Evolutionary conservation across 1,140 invertebrate genomes (phyloP), one percentile per base, ranked within the genome.

Genomic region (Grapholita molesta): DNA sequence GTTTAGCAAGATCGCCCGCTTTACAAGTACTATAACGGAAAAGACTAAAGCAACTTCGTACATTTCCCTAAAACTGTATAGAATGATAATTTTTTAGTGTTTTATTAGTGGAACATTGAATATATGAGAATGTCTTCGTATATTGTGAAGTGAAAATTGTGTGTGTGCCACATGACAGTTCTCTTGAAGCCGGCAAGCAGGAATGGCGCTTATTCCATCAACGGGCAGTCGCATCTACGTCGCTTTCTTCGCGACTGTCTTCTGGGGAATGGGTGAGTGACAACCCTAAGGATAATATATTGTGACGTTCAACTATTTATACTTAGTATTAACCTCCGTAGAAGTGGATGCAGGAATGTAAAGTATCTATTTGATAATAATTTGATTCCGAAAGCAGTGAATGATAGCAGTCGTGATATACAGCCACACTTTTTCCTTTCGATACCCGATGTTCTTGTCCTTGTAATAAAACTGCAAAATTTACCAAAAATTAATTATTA

Each of bases 251-350:
- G 84, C 85, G 66, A 84, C 81, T 1, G 77, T 83, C 65, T 86
- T 89, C 57, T 89, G 87, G 87, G 85, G 86, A 66, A 85, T 90
- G 76, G 88, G 88, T 90, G 70, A 87, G 86, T 79, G 30, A 25
- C 55, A 61, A 61, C 25, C 3, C 18, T 30, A 21, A 42, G 15
- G 0, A 48, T 48, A 18, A 18, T 15, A 7, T n/a, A 38, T 38
- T 38, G 32, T 35, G 32, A 38, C 5, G 11, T 3, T n/a, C n/a
- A n/a, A n/a, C n/a, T n/a, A n/a, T n/a, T 38, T 38, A 4, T n/a
- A 4, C 28, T n/a, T 15, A 5, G 35, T 12, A 15, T 38, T 38
- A n/a, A 38, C n/a, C n/a, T 38, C n/a, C n/a, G 1, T 15, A 38
- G 0, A 11, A 12, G n/a, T 38, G n/a, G n/a, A 38, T 12, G 3